Evolutionary conservation across 2,888 invertebrate species (phyloP), one percentile per base, ranked within the genome.

Genomic region (Ectemnius lituratus): DNA sequence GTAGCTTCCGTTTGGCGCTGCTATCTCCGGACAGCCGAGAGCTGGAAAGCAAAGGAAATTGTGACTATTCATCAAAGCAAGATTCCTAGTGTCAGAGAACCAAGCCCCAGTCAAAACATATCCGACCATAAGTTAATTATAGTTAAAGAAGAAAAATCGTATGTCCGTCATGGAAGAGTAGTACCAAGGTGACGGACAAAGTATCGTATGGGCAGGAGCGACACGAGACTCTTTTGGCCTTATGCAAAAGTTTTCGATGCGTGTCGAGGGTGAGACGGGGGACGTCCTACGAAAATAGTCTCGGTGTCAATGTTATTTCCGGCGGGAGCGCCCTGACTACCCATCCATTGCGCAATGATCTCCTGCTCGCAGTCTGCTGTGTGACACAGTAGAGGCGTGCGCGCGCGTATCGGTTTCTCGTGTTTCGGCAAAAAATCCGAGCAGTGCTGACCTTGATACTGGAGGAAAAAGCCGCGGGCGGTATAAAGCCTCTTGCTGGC

Each of bases 1-100:
- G 88, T 94, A 94, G 61, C 95, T 95, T 90, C 94, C 93, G 88
- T 92, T 92, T 84, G 96, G 96, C 86, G 94, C 91, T 85, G 91
- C 85, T 46, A 94, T 91, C 45, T 94, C 93, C 14, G 94, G 93
- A 88, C 96, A 96, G 67, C 95, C 95, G 72, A 95, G 89, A 87
- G 94, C 95, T 95, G 62, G 49, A 70, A 61, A 27, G 62, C 56
- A 64, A 67, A 46, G 8, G 16, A 52, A 37, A 37, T 11, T 37
- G 5, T 37, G 2, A 4, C 6, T 8, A 8, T 37, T 37, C 37
- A 1, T 37, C 37, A 8, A 37, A 37, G 37, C 8, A 0, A 37
- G 28, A 37, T 37, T 37, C 28, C 5, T 2, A 37, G 8, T 37
- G 37, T 37, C 6, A 11, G 37, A 37, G 8, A 37, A 8, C 0